Conservation (phyloP, 1,140 invertebrate genomes). For the Manduca sexta region DNA sequence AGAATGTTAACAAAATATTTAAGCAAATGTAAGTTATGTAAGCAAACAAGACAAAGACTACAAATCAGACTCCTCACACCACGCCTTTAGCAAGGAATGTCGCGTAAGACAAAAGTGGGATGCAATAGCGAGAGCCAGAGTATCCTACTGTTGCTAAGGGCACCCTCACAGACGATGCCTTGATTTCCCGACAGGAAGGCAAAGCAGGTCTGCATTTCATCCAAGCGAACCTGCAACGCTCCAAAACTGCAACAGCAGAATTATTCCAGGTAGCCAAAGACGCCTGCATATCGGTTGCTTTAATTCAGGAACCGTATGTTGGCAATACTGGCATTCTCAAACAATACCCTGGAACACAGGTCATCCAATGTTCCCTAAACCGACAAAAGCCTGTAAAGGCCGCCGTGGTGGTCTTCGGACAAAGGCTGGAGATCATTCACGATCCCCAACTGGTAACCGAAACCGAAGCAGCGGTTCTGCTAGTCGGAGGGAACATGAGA, state of each 20-base stretch:
- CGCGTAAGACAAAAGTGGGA: slow-evolving; percentile 18
- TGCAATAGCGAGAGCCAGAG: slow-evolving; percentile 16
- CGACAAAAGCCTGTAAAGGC: slow-evolving; percentile 23
- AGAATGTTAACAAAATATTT: no score
- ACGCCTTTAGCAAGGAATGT: slow-evolving; percentile 14
- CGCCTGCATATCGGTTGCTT: slow-evolving; percentile 4
- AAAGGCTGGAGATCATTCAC: slow-evolving; percentile 19
- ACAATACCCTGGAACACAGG: slow-evolving; percentile 12
- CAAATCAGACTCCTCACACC: not conserved
- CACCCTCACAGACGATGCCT: not conserved
- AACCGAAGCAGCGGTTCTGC: slow-evolving; percentile 15
- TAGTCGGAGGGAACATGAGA: slow-evolving; percentile 5
- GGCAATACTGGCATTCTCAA: slow-evolving; percentile 10
- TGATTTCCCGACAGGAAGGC: not conserved
- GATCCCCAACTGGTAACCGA: slow-evolving; percentile 25
- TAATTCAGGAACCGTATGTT: slow-evolving; percentile 29
- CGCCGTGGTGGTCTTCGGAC: slow-evolving; percentile 14
- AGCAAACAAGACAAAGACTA: no score
- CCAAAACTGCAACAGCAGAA: slow-evolving; percentile 19
- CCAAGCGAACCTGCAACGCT: slow-evolving; percentile 23
- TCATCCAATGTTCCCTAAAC: slow-evolving; percentile 24
- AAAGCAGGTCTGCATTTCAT: slow-evolving; percentile 5
- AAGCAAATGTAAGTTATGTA: no score
- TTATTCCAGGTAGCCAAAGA: slow-evolving; percentile 6
- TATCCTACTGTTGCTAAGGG: slow-evolving; percentile 24